Conservation (phyloP, 2,888 invertebrate species). For the Lasius platythorax region DNA sequence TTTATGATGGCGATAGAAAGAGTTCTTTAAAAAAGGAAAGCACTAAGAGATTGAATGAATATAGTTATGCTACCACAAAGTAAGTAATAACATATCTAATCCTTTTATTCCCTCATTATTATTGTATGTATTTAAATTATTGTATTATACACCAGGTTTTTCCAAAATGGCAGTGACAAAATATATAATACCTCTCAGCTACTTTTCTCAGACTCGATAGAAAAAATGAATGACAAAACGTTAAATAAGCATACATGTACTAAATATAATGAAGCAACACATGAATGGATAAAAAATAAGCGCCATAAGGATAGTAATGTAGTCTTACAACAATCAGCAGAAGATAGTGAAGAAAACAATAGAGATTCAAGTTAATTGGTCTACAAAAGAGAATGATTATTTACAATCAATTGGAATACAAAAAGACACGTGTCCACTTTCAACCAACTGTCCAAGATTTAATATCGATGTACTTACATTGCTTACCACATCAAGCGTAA, state of each 20-base stretch:
- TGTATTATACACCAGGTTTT: neutral
- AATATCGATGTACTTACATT: neutral
- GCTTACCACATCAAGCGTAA: neutral
- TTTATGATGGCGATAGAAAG: neutral
- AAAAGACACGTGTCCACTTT: constrained; percentile 5
- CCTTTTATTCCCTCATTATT: neutral
- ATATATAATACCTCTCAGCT: constrained; percentile 15
- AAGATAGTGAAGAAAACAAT: neutral
- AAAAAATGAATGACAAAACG: neutral
- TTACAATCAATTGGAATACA: constrained; percentile 10
- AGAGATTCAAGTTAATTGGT: neutral
- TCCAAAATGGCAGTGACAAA: neutral
- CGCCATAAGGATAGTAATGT: neutral
- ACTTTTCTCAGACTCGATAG: neutral
- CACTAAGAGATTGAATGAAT: neutral
- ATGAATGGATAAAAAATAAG: neutral
- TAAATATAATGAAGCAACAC: neutral
- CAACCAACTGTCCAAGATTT: neutral
- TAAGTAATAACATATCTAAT: neutral
- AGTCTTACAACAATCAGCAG: neutral
- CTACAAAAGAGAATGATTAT: neutral
- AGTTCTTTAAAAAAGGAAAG: neutral
- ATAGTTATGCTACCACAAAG: constrained; percentile 1
- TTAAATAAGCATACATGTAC: neutral
- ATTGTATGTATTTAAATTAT: neutral